phyloP scores from a whole-genome alignment of 2,797 vertebrate species.

The Lates japonicus region DNA sequence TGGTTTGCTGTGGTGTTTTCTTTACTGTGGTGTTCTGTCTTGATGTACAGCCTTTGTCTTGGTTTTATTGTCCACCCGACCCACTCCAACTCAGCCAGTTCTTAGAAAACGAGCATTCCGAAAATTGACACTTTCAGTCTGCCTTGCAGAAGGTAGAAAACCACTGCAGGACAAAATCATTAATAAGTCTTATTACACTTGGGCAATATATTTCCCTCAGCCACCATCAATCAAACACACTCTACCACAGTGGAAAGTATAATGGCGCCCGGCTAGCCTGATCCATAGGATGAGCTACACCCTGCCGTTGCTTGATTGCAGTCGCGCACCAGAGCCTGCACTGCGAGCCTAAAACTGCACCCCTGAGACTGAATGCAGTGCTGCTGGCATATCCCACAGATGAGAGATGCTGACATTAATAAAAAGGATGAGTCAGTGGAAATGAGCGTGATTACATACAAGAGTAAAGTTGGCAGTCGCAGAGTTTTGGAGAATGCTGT shows the following conservation, averaged over 20 bases:
- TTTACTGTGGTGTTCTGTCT: slow-evolving; percentile 33
- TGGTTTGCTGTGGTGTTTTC: slow-evolving; percentile 32
- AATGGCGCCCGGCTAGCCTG: slow-evolving; percentile 13
- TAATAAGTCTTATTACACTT: slow-evolving; percentile 14
- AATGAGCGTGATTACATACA: slow-evolving; percentile 68
- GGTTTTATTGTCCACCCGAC: slow-evolving; percentile 65
- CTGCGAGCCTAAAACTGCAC: background rate
- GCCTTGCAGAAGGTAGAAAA: slow-evolving; percentile 42
- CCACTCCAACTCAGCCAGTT: slow-evolving; percentile 33
- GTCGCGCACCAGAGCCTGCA: slow-evolving; percentile 8
- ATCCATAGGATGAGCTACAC: slow-evolving; percentile 31
- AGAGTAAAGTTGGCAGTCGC: slow-evolving; percentile 42
- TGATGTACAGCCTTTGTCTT: slow-evolving; percentile 32
- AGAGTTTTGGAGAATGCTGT: slow-evolving; percentile 57
- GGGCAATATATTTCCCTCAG: slow-evolving; percentile 8
- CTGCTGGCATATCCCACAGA: slow-evolving; percentile 44
- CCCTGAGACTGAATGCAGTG: slow-evolving; percentile 1
- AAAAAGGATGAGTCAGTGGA: slow-evolving; percentile 30
- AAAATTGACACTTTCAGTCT: background rate
- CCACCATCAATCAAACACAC: slow-evolving; percentile 23
- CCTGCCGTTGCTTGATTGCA: slow-evolving; percentile 1
- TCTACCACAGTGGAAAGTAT: slow-evolving; percentile 31
- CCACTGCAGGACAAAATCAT: slow-evolving; percentile 15
- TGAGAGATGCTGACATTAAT: slow-evolving; percentile 15
- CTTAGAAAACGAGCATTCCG: slow-evolving; percentile 45